phyloP scores from a whole-genome alignment of 2,113 vertebrate genomes.

The Desmodus rotundus region DNA sequence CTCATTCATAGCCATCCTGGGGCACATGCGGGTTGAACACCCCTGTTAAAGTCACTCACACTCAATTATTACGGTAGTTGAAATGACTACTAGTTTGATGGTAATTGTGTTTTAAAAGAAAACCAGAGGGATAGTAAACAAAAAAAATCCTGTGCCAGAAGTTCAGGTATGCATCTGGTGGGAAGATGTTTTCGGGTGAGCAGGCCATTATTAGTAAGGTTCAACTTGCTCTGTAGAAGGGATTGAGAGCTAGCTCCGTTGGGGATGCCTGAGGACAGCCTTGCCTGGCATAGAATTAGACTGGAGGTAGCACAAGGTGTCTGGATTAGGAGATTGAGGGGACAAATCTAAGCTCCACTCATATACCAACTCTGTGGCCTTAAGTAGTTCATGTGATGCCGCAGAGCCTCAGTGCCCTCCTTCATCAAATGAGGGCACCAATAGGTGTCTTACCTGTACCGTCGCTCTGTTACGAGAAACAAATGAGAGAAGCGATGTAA shows the following conservation, averaged over 20 bases:
- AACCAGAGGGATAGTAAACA: neutral
- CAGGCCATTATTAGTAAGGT: neutral
- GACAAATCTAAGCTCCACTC: neutral
- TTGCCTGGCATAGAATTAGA: neutral
- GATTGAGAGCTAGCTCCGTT: neutral
- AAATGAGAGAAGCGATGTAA: neutral
- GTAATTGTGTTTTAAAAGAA: slow-evolving; percentile 11
- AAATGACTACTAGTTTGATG: neutral
- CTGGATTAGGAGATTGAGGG: neutral
- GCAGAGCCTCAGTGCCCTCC: neutral
- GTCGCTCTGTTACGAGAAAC: neutral
- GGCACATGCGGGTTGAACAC: no score
- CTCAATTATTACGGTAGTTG: neutral
- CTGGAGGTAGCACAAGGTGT: neutral
- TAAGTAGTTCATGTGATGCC: neutral
- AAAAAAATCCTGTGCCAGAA: neutral
- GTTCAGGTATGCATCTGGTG: neutral
- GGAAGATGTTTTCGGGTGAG: neutral
- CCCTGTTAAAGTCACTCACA: neutral
- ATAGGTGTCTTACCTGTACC: neutral
- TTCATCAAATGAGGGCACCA: neutral
- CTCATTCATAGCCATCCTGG: no score
- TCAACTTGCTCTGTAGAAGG: neutral
- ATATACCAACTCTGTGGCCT: neutral
- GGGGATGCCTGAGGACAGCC: neutral